Base-by-base conservation (phyloP, 2,113 vertebrate genomes). In the Rhadina sibilatrix region DNA sequence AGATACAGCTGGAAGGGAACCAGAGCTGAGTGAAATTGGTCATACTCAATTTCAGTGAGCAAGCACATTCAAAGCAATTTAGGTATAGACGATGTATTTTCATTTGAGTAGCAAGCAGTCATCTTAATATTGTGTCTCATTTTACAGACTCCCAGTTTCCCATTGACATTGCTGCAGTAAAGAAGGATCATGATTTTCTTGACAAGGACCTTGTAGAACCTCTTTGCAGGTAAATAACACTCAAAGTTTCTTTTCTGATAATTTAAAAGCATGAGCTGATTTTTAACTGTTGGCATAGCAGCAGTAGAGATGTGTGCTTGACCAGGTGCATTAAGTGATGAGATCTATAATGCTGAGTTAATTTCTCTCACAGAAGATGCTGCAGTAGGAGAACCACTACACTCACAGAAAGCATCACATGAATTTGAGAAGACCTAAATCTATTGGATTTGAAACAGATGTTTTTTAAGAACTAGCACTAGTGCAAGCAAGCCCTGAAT, bases 201-300 rank as follows among this genome's bases (percentile, higher is more conserved):
- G 99, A 99, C 94, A 99, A 99, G 98, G 99, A 99, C 95, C 99
- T 99, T 60, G 99, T 99, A 97, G 99, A 99, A 97, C 98, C 99
- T 97, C 98, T 99, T 96, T 99, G 98, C 98, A 99, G 99, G 99
- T 99, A 99, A 99, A 65, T 25, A 83, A 85, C 27, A 49, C 19
- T 52, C 79, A 23, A 33, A 56, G 42, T 69, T 93, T 96, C 15
- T 81, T 91, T 83, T 94, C 61, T 71, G 60, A 30, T 89, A 25
- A 86, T 93, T 60, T 63, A 56, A 83, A 89, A 91, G 31, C 30
- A 2, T 47, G 2, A 70, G 25, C 38, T 78, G 53, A 40, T 92
- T 91, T 81, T 71, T 71, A 83, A n/a, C 23, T 80, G 68, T 71
- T 82, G 46, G 38, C 31, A 30, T 31, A 68, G 38, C n/a, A 75